Percentiles rank a stretch among this genome's conserved stretches.
These are phyloP conservation scores for Vidua macroura DNA, from an alignment of 2,113 vertebrate genomes.

Conservation along the genomic window DNA sequence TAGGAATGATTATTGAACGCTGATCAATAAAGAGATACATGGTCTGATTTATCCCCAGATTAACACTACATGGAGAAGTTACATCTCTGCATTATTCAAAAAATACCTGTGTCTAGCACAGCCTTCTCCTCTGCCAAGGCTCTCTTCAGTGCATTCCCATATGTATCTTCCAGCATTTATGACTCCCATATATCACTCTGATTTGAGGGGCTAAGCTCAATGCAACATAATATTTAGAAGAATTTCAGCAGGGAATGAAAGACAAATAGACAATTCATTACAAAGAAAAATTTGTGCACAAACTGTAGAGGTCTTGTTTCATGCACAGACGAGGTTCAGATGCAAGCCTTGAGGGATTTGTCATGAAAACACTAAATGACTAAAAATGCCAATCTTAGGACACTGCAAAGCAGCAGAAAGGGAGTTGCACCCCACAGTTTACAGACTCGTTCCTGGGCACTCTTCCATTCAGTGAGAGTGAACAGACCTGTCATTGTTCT, in stretches of 20 bases:
- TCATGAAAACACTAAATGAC: background rate
- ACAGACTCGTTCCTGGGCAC: background rate
- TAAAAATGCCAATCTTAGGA: background rate
- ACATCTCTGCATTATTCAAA: slow-evolving; percentile 19
- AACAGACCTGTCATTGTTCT: background rate
- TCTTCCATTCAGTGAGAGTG: background rate
- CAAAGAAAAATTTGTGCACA: background rate
- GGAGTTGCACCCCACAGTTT: background rate
- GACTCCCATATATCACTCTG: background rate
- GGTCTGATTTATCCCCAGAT: background rate
- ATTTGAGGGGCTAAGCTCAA: slow-evolving; percentile 1
- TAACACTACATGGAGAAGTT: background rate
- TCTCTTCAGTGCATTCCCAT: background rate
- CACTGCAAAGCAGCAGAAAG: background rate
- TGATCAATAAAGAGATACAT: background rate
- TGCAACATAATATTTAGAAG: background rate
- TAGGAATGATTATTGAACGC: background rate
- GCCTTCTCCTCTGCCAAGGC: background rate
- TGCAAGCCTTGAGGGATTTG: background rate
- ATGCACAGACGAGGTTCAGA: background rate
- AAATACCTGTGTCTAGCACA: background rate
- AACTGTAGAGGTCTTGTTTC: background rate
- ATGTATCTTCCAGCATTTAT: background rate
- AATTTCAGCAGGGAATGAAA: background rate
- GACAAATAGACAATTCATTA: background rate